These are phyloP conservation scores for Mamestra brassicae DNA, from an alignment of 2,888 invertebrate species.

Conservation along the genomic window DNA sequence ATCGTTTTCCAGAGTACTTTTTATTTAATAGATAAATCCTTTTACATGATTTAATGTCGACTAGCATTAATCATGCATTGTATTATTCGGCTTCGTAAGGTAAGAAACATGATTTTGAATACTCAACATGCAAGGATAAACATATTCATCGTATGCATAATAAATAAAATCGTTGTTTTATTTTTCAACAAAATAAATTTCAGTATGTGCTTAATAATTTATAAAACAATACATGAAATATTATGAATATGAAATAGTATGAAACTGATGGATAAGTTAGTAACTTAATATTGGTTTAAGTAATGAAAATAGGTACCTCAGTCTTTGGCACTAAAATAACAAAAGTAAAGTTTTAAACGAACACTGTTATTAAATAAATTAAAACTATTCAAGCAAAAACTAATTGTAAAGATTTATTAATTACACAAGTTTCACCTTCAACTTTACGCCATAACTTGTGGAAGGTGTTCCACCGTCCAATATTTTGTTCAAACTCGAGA, in stretches of 20 bases:
- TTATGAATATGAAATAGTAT: slow-evolving; percentile 13
- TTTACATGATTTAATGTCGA: not conserved
- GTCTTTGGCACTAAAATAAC: not conserved
- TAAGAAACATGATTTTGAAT: slow-evolving; percentile 1
- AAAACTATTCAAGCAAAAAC: slow-evolving; percentile 46
- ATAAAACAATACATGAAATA: not conserved
- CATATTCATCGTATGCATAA: slow-evolving; percentile 4
- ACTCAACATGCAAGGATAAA: slow-evolving; percentile 6
- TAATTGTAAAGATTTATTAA: slow-evolving; percentile 68
- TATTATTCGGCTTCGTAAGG: not conserved
- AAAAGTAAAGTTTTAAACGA: slow-evolving; percentile 18
- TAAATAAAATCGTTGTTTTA: slow-evolving; percentile 8
- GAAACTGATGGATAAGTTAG: not conserved
- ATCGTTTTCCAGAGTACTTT: too few relatives aligned
- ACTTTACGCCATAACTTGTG: slow-evolving; percentile 66
- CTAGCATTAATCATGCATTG: slow-evolving; percentile 17
- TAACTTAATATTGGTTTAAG: slow-evolving; percentile 1
- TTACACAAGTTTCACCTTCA: slow-evolving; percentile 66
- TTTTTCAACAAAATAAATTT: not conserved
- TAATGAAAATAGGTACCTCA: not conserved
- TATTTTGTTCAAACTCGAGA: slow-evolving; percentile 73
- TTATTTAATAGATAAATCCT: too few relatives aligned
- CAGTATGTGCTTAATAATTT: not conserved
- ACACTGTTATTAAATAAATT: slow-evolving; percentile 47
- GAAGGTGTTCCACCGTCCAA: slow-evolving; percentile 66